Conservation (phyloP, 2,888 invertebrate genomes). For the Argyresthia goedartella region DNA sequence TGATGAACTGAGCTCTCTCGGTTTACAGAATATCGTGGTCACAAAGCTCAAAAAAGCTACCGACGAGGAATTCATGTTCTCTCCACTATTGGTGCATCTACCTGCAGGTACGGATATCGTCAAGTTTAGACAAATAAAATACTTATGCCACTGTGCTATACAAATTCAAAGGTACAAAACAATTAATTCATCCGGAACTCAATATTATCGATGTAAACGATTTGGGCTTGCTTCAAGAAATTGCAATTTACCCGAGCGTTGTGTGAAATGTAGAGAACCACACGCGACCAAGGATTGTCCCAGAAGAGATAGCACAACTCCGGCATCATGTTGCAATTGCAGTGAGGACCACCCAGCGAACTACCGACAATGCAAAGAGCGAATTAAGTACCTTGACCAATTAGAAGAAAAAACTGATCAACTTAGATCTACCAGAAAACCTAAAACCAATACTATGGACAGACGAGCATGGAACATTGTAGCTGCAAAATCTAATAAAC, state of each 20-base stretch:
- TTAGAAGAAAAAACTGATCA: not conserved
- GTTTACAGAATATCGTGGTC: not conserved
- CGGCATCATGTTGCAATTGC: not conserved
- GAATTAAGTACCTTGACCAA: not conserved
- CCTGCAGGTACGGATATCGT: constrained; percentile 18
- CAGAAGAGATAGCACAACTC: constrained; percentile 5
- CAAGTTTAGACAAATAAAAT: constrained; percentile 11
- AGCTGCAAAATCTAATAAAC: not conserved
- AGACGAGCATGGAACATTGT: not conserved
- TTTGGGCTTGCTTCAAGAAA: constrained; percentile 13
- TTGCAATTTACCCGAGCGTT: constrained; percentile 11
- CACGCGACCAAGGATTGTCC: constrained; percentile 9
- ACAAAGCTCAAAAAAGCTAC: not conserved
- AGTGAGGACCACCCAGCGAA: not conserved
- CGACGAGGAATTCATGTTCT: constrained; percentile 29
- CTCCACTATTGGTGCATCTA: constrained; percentile 19
- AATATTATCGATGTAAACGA: constrained; percentile 13
- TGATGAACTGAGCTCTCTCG: not conserved
- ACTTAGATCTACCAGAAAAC: not conserved
- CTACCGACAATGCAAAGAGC: not conserved
- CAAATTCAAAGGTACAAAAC: constrained; percentile 7
- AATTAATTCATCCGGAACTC: constrained; percentile 6
- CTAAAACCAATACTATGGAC: not conserved
- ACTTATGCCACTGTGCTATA: constrained; percentile 11
- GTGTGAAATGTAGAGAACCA: constrained; percentile 10